phyloP scores from a whole-genome alignment of 2,888 invertebrate species.

The Nephrotoma flavescens region DNA sequence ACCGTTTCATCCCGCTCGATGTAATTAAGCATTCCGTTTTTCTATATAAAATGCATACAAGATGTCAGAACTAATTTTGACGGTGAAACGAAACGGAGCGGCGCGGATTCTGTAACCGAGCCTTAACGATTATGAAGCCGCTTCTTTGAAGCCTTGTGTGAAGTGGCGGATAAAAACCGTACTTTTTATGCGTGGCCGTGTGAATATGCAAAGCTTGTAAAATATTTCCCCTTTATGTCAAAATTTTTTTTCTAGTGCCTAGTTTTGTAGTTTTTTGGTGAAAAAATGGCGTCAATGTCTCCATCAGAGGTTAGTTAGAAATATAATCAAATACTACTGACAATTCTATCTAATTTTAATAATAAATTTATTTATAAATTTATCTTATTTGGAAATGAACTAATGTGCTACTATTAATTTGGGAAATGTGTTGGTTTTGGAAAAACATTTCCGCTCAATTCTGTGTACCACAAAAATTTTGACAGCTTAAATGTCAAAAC shows the following conservation, averaged over 20 bases:
- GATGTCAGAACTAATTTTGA: too few relatives aligned
- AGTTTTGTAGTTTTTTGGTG: conserved; percentile 5
- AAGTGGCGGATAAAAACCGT: not conserved
- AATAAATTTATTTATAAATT: not conserved
- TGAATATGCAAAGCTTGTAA: not conserved
- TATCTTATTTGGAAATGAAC: not conserved
- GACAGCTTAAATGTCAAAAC: not conserved
- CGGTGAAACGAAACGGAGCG: too few relatives aligned
- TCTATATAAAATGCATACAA: too few relatives aligned
- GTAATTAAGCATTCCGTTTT: too few relatives aligned
- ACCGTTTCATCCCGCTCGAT: too few relatives aligned
- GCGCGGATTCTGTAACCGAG: too few relatives aligned
- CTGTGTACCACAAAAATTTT: not conserved
- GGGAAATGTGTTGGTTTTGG: not conserved
- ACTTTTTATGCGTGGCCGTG: not conserved
- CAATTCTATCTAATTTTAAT: not conserved
- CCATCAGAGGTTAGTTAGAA: conserved; percentile 10
- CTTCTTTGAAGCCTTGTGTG: too few relatives aligned
- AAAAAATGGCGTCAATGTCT: conserved; percentile 10
- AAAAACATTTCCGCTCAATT: not conserved
- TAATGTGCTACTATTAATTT: not conserved
- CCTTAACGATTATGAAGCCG: too few relatives aligned
- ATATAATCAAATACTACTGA: not conserved
- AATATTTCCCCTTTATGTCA: not conserved
- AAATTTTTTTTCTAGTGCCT: not conserved